Base-by-base conservation (phyloP, 2,113 vertebrate genomes). In the Lota lota region DNA sequence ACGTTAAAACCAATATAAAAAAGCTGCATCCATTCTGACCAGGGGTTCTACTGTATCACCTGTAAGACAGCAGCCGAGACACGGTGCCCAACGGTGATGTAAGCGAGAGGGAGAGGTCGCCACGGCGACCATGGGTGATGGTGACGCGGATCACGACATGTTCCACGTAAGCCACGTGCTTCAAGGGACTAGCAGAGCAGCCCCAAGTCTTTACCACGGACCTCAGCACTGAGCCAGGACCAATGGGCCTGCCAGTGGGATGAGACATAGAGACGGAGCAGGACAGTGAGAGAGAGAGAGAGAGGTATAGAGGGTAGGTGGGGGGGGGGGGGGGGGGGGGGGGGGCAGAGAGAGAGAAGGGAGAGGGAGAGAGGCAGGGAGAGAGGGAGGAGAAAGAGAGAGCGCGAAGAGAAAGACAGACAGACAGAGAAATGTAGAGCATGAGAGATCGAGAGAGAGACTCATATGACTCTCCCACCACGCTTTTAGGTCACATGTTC, bases 31-130 rank as follows among this genome's bases (percentile, higher is more conserved):
- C 40, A 64, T 7, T 19, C 4, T 60, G 8, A 12, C 0, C 1
- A 21, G 66, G 53, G 22, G 22, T 8, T 47, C 12, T 22, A 61
- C 22, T 58, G 17, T n/a, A 40, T 40, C 51, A 99, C 97, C 97
- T 95, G 92, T 95, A 95, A 63, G 93, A 88, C 16, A 99, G 88
- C 53, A 99, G 92, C 80, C 95, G 93, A n/a, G 97, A 99, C 82
- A 89, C 91, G 22, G 96, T 99, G 90, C 97, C 97, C 0, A 93
- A 93, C 54, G 97, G 97, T 22, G 97, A 99, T 3, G 93, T 95
- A 87, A 99, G 89, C 47, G 92, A 93, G 80, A 98, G 93, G 81
- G 95, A 94, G 85, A 99, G 91, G 89, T 98, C 95, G 77, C 96
- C 96, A 53, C 96, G 94, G 58, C 90, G 92, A 68, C 93, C 84